Base-by-base conservation (phyloP, 2,797 vertebrate species). In the Lagodon rhomboides region DNA sequence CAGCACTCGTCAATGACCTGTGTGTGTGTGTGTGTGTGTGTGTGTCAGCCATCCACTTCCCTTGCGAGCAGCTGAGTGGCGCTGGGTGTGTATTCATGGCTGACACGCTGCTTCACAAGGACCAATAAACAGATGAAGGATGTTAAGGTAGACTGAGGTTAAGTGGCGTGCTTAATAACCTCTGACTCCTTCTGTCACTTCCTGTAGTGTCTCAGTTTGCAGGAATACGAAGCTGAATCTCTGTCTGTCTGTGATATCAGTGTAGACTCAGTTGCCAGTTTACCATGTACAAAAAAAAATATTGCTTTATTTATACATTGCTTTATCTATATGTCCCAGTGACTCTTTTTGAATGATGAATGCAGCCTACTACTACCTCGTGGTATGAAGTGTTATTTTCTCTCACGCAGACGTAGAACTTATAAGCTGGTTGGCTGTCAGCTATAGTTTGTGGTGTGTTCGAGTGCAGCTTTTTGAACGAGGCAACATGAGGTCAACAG, bases 81-180 rank as follows among this genome's bases (percentile, higher is more conserved):
- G 16, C 61, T 76, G 74, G 55, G 59, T 81, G 54, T 38, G 55
- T 70, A 56, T 87, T 86, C 80, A 79, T 59, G 67, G 55, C 30
- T 2, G 16, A 67, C 25, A 59, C 4, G 9, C 46, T 60, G 53
- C 70, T 38, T 77, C 27, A 64, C 25, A 17, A 23, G 46, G 2
- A 60, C 68, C 70, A 17, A 51, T 82, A 68, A 73, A 59, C 34
- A 18, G 22, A 68, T 51, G 67, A 78, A 60, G 63, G 58, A 53
- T 75, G 44, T 67, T 30, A 16, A 22, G 46, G 64, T 83, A 73
- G 70, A 73, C 71, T 47, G 47, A 25, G 44, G 20, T 79, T 46
- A 60, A 59, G 27, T 43, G 11, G 16, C 5, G 11, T 51, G 34
- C 67, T 54, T 53, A 49, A 43, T 34, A 8, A 75, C 49, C 23